A percentile compares a stretch with the other conserved stretches of the same genome.
These are phyloP conservation scores for Amblyopsis hoosieri DNA, from an alignment of 2,797 vertebrate species.

Conservation along the genomic window DNA sequence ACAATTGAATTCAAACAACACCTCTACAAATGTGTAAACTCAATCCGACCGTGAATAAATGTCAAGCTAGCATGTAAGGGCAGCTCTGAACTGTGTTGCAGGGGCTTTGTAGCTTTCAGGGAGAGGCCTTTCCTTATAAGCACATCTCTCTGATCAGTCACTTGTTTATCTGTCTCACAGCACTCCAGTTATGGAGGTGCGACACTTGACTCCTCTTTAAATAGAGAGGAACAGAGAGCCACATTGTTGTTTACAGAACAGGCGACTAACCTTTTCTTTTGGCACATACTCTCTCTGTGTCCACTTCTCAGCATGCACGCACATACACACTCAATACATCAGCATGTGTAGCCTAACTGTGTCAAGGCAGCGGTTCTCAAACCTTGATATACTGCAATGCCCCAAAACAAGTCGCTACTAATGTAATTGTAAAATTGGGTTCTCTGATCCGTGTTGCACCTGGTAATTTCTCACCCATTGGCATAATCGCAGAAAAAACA, in stretches of 20 bases:
- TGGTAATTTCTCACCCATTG: constrained; percentile 32
- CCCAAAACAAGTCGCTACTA: too few species aligned
- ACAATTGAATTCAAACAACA: too few species aligned
- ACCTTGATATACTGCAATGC: too few species aligned
- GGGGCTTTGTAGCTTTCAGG: too few species aligned
- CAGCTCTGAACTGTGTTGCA: too few species aligned
- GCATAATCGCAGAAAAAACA: constrained; percentile 66
- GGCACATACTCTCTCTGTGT: neutral
- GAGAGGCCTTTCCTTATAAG: neutral
- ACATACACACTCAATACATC: neutral
- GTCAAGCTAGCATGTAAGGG: too few species aligned
- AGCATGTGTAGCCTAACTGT: neutral
- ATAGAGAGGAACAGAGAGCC: constrained; percentile 24
- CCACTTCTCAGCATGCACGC: neutral
- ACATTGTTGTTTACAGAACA: constrained; percentile 30
- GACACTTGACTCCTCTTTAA: constrained; percentile 47
- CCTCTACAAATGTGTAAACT: too few species aligned
- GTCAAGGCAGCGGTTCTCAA: too few species aligned
- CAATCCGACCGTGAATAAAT: too few species aligned
- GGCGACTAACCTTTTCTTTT: constrained; percentile 65
- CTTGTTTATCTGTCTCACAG: constrained; percentile 19
- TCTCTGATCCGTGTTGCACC: too few species aligned
- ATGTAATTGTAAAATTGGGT: too few species aligned
- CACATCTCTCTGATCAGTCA: constrained; percentile 3
- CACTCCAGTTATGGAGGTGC: constrained; percentile 39